Evolutionary conservation across 2,888 invertebrate species (phyloP).

Genomic region (Macaria liturata): DNA sequence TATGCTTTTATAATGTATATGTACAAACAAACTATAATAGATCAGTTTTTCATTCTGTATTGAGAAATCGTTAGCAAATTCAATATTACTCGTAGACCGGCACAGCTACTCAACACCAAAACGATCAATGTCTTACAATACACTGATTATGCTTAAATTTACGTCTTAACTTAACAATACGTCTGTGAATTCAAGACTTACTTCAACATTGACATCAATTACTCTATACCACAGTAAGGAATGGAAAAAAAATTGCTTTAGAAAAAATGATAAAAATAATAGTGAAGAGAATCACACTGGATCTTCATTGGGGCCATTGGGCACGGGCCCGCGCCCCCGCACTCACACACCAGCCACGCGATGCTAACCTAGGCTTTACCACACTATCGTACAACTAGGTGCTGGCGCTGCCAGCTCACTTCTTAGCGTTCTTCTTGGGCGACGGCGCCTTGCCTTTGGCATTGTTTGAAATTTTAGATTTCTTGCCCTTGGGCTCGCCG

Average conservation of each 20-base stretch:
- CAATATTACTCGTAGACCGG: conserved; percentile 62
- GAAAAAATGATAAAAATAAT: conserved; percentile 62
- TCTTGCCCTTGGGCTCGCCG: conserved; percentile 91
- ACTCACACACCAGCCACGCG: conserved; percentile 43
- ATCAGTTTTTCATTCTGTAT: conserved; percentile 75
- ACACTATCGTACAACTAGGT: conserved; percentile 65
- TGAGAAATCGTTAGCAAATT: conserved; percentile 74
- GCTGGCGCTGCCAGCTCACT: conserved; percentile 57
- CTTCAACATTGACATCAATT: conserved; percentile 68
- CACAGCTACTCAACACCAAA: conserved; percentile 58
- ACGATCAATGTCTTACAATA: conserved; percentile 65
- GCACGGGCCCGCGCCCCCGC: conserved; percentile 53
- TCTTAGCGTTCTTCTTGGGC: conserved; percentile 88
- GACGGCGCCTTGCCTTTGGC: conserved; percentile 87
- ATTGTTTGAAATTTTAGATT: conserved; percentile 88
- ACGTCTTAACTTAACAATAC: conserved; percentile 78
- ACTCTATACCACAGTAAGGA: conserved; percentile 81
- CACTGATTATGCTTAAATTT: conserved; percentile 74
- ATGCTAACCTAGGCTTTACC: conserved; percentile 72
- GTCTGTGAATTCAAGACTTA: conserved; percentile 68
- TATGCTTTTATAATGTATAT: conserved; percentile 80
- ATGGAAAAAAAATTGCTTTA: conserved; percentile 68
- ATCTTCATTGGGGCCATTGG: conserved; percentile 49
- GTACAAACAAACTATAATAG: conserved; percentile 83
- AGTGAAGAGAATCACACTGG: conserved; percentile 64